Evolutionary conservation across 2,113 vertebrate genomes (phyloP), one percentile per base, ranked within the genome.

Genomic region (Brienomyrus longianalis): DNA sequence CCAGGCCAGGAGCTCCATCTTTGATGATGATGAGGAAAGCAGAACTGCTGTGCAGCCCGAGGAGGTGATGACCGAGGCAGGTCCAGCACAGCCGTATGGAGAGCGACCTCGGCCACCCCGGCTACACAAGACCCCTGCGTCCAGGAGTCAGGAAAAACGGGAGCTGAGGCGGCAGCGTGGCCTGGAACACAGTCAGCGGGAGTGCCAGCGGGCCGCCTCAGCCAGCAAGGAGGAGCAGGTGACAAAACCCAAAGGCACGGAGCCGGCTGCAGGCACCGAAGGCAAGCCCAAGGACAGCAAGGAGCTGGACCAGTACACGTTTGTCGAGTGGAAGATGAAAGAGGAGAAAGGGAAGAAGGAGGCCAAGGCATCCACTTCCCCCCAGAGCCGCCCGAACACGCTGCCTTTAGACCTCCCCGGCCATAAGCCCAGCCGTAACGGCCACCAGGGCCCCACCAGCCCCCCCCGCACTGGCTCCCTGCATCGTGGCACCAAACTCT

Each of bases 131-230:
- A 90, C 85, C 48, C 89, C 86, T 43, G 39, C 52, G 0, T 87
- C 92, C 0, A 94, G 93, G 92, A 97, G 95, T 92, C 96, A 97
- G 89, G 97, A 98, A 92, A 99, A 99, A 93, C 94, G 98, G 0
- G 97, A 98, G 88, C 96, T 94, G 17, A 96, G 98, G 86, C 96
- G 98, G 51, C 96, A 96, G 88, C 95, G 98, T 77, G 98, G 98
- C 13, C 95, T 99, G 92, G 96, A 99, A 70, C 98, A 99, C 85
- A 98, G 97, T 3, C 95, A 97, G 91, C 92, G 98, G 74, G 97
- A 98, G 94, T 97, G 95, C 1, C 96, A 96, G 59, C 97, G 96
- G 59, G 97, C 70, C 4, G 96, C 92, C 86, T 90, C 47, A 15
- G 91, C 1, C 88, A 90, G 39, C 89, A 93, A 94, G 5, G 96